phyloP scores from a whole-genome alignment of 2,888 invertebrate species.

The Rambutsinella grinnellia region DNA sequence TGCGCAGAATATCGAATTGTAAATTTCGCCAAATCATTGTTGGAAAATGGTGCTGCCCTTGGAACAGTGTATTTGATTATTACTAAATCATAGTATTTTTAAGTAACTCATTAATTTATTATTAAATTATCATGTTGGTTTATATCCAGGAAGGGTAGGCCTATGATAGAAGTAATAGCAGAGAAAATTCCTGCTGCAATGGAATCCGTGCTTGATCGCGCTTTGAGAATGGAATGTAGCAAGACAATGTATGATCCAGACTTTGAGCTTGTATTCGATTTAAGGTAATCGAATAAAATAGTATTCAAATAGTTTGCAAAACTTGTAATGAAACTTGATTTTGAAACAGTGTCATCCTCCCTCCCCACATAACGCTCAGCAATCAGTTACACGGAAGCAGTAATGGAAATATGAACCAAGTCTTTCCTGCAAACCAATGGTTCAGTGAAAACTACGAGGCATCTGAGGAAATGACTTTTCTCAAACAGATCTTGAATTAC shows the following conservation, averaged over 20 bases:
- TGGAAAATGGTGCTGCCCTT: conserved; percentile 51
- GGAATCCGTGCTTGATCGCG: conserved; percentile 47
- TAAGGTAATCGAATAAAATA: too few species aligned
- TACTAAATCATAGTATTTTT: background rate
- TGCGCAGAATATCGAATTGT: conserved; percentile 28
- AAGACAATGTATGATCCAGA: conserved; percentile 41
- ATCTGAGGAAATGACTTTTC: conserved; percentile 45
- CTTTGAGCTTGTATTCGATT: conserved; percentile 44
- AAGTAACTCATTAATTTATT: background rate
- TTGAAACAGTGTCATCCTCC: conserved; percentile 18
- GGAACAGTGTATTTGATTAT: conserved; percentile 32
- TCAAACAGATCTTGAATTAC: conserved; percentile 37
- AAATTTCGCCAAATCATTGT: conserved; percentile 40
- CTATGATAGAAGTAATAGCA: conserved; percentile 43
- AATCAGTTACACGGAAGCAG: conserved; percentile 6
- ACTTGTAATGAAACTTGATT: background rate
- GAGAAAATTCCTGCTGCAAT: conserved; percentile 47
- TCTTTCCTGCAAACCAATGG: conserved; percentile 36
- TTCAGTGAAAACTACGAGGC: conserved; percentile 23
- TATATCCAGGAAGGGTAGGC: conserved; percentile 26
- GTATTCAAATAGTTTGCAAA: too few species aligned
- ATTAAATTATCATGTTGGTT: too few species aligned
- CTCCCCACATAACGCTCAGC: conserved; percentile 27
- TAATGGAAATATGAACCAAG: conserved; percentile 20
- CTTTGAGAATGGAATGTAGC: conserved; percentile 23